A percentile compares a stretch with the other conserved stretches of the same genome.
Conservation (phyloP, 2,797 vertebrate species). For the Hydrophis major region DNA sequence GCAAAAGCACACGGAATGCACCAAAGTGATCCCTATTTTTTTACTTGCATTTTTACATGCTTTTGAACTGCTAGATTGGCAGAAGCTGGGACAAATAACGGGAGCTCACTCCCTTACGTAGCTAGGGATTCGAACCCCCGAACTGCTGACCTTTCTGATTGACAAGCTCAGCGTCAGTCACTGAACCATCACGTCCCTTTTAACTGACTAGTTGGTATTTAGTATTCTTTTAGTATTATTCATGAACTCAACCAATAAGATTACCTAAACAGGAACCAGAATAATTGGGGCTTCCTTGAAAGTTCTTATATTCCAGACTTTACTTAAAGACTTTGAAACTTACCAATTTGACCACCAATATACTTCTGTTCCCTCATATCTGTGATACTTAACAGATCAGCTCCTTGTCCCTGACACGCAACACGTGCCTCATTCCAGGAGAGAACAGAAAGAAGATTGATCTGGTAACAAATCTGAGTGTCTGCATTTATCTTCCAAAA, state of each 20-base stretch:
- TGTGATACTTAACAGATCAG: constrained; percentile 84
- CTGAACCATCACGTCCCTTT: too few species aligned
- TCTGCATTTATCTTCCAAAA: constrained; percentile 83
- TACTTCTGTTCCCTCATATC: constrained; percentile 81
- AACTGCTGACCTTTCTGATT: too few species aligned
- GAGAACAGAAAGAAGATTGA: constrained; percentile 84
- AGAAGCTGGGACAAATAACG: too few species aligned
- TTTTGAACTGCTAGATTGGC: too few species aligned
- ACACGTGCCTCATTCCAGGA: constrained; percentile 86
- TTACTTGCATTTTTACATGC: too few species aligned
- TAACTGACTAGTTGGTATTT: too few species aligned
- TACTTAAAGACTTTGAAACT: constrained; percentile 46
- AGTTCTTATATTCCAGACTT: background rate
- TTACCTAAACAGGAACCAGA: background rate
- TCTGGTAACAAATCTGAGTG: constrained; percentile 85
- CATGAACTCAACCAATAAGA: background rate
- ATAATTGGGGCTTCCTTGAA: background rate
- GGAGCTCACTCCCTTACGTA: too few species aligned
- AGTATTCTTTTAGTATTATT: background rate
- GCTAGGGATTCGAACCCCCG: too few species aligned
- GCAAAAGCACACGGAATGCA: too few species aligned
- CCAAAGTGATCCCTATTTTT: too few species aligned
- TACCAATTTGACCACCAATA: constrained; percentile 78
- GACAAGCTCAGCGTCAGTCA: too few species aligned
- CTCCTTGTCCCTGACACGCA: constrained; percentile 86